These are phyloP conservation scores for Lerista edwardsae DNA, from an alignment of 2,797 vertebrate species.

Conservation along the genomic window DNA sequence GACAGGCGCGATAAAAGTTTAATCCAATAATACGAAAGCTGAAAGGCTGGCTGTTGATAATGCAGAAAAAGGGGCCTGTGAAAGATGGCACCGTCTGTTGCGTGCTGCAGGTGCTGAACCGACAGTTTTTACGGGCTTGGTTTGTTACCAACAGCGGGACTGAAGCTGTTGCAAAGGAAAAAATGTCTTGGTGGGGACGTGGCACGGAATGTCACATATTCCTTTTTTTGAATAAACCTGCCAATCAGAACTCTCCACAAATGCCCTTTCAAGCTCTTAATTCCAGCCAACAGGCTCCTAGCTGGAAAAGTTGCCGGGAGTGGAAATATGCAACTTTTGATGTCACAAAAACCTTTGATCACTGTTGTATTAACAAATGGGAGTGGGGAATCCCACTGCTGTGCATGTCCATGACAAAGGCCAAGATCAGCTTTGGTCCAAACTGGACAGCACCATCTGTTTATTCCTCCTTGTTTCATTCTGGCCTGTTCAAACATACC, in stretches of 20 bases:
- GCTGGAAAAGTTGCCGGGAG: neutral
- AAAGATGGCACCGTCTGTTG: neutral
- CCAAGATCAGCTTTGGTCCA: too few species aligned
- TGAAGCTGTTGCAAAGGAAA: neutral
- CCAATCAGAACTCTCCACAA: neutral
- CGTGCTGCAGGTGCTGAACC: neutral
- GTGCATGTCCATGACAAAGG: too few species aligned
- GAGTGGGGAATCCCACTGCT: neutral
- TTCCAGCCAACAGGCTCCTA: neutral
- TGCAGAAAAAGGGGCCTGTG: neutral
- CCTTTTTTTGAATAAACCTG: neutral
- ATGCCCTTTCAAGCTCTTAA: neutral
- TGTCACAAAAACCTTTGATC: neutral
- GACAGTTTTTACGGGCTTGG: too few species aligned
- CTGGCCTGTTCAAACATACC: too few species aligned
- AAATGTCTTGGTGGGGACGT: too few species aligned
- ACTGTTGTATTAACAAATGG: neutral
- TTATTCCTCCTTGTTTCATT: too few species aligned
- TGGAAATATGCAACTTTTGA: neutral
- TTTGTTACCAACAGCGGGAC: neutral
- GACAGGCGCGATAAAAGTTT: neutral
- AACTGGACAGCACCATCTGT: too few species aligned
- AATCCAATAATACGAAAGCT: slow-evolving; percentile 26
- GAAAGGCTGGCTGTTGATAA: neutral
- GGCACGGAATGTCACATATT: neutral